Evolutionary conservation across 2,113 vertebrate genomes (phyloP).

Genomic region (Neofelis nebulosa): DNA sequence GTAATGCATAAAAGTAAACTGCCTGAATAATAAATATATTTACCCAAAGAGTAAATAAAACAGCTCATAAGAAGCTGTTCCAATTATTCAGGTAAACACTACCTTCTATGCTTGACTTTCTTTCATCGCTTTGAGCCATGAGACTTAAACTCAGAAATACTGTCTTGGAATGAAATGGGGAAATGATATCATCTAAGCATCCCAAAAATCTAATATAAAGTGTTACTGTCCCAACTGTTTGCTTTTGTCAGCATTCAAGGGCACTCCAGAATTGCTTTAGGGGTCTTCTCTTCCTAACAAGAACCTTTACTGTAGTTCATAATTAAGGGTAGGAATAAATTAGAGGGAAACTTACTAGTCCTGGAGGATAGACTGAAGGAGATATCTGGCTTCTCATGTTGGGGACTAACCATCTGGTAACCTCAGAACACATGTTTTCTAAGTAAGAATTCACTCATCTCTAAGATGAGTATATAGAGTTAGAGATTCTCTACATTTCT

Average conservation of each 20-base stretch:
- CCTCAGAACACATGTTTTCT: background rate
- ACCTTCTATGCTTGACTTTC: background rate
- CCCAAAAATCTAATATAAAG: background rate
- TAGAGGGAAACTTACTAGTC: background rate
- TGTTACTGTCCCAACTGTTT: background rate
- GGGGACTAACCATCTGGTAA: background rate
- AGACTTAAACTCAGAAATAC: slow-evolving; percentile 19
- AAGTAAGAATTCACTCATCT: background rate
- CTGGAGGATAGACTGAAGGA: background rate
- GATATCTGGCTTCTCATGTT: background rate
- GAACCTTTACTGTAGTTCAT: background rate
- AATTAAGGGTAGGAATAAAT: background rate
- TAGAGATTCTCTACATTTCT: background rate
- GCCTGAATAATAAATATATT: slow-evolving; percentile 75
- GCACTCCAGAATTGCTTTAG: background rate
- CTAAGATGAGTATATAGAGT: background rate
- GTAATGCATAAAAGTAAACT: slow-evolving; percentile 67
- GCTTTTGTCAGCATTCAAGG: background rate
- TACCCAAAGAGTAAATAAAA: slow-evolving; percentile 62
- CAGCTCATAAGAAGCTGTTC: slow-evolving; percentile 52
- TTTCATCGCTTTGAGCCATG: slow-evolving; percentile 38
- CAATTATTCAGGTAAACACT: slow-evolving; percentile 72
- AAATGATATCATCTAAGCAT: slow-evolving; percentile 15
- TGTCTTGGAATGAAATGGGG: background rate
- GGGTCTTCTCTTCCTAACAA: background rate